phyloP scores from a whole-genome alignment of 1,140 invertebrate genomes.

The Polypedilum vanderplanki region DNA sequence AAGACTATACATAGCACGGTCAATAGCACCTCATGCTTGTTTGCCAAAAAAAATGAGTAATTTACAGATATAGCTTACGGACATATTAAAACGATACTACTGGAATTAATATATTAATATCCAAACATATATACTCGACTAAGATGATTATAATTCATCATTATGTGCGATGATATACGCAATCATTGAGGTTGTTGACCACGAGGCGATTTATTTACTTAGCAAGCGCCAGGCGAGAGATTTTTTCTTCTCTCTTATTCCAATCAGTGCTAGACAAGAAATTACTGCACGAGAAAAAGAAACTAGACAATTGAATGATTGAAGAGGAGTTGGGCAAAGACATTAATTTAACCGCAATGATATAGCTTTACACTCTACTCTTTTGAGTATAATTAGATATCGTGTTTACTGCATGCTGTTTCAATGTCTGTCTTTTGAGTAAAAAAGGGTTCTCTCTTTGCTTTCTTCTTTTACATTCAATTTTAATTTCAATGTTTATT shows the following conservation, averaged over 20 bases:
- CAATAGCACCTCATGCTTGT: not conserved
- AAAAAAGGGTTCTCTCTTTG: not conserved
- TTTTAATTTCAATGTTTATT: not conserved
- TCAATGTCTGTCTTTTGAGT: not conserved
- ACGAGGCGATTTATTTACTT: constrained; percentile 7
- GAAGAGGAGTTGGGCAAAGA: not conserved
- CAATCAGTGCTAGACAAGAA: not conserved
- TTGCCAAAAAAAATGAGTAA: not conserved
- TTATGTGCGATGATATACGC: not conserved
- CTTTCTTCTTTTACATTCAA: not conserved
- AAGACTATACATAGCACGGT: not conserved
- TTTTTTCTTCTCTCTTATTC: not conserved
- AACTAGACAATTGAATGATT: not conserved
- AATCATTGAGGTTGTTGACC: constrained; percentile 16
- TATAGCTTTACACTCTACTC: not conserved
- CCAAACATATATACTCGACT: not conserved
- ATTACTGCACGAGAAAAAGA: too few species aligned
- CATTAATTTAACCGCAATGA: not conserved
- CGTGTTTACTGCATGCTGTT: constrained; percentile 10
- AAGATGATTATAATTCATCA: not conserved
- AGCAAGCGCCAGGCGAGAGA: not conserved
- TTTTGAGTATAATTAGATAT: constrained; percentile 7
- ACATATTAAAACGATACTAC: constrained; percentile 3
- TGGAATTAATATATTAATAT: not conserved
- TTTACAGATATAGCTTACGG: not conserved